Base-by-base conservation (phyloP, 2,797 vertebrate species). In the Triplophysa yarkandensis region DNA sequence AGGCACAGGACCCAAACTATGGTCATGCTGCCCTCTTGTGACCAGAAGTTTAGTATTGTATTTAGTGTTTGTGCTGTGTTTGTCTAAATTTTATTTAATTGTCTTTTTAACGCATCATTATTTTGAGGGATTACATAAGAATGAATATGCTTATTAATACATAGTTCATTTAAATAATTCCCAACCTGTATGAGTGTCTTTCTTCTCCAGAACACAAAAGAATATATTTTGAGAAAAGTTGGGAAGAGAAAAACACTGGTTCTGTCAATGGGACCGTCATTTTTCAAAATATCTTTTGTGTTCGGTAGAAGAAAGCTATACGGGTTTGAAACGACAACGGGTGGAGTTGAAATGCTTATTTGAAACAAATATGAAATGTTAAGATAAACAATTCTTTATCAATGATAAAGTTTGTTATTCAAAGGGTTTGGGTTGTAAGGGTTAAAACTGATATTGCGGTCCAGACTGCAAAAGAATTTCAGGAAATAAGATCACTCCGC, bases 11-110 rank as follows among this genome's bases (percentile, higher is more conserved):
- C 50, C 43, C 39, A 57, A 55, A 60, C 80, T 32, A 83, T 82
- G 85, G 78, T 78, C 85, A 77, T 85, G 90, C 83, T 82, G 87
- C 88, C 91, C 82, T 84, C 89, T 70, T 43, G 85, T 91, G 91
- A 89, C 76, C 46, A 41, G 43, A 75, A 44, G 7, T 32, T 34
- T 78, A 74, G 74, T 19, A 65, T 81, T 76, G 69, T 77, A 54
- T 50, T 36, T 80, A 78, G 71, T 41, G 61, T n/a, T 46, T 17
- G 1, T 46, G 17, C 6, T 46, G n/a, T 46, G n/a, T n/a, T 2
- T 46, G 4, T 6, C 13, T 7, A 3, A 19, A 46, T n/a, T 46
- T 46, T 7, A 19, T n/a, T 19, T n/a, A n/a, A 6, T 46, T 46
- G 41, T 43, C 77, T 23, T 36, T 70, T 36, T 17, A 32, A 78